phyloP scores from a whole-genome alignment of 1,140 invertebrate genomes.

The Cardiocondyla obscurior region DNA sequence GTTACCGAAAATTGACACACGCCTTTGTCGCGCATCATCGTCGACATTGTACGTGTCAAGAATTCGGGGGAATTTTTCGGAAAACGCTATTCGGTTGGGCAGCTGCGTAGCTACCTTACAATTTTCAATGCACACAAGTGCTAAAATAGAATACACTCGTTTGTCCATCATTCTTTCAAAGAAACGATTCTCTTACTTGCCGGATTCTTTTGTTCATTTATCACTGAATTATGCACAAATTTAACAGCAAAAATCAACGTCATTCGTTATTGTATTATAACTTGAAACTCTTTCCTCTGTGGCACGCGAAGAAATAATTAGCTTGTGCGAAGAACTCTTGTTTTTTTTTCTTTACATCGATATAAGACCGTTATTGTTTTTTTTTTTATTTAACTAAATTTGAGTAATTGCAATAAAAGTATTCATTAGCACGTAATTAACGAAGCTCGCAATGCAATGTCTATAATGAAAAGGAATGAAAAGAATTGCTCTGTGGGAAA shows the following conservation, averaged over 20 bases:
- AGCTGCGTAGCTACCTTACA: constrained; percentile 15
- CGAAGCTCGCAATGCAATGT: neutral
- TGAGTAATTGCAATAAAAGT: neutral
- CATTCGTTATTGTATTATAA: neutral
- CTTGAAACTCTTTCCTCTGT: neutral
- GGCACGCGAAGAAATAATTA: neutral
- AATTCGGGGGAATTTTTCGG: constrained; percentile 66
- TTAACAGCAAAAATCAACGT: neutral
- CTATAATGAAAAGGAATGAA: constrained; percentile 36
- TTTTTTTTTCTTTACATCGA: neutral
- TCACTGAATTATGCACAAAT: neutral
- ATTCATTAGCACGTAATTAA: neutral
- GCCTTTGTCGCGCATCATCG: constrained; percentile 67
- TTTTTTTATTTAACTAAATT: neutral
- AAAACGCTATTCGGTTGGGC: constrained; percentile 48
- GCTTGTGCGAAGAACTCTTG: too few relatives aligned
- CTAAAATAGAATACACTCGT: neutral
- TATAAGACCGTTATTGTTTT: neutral
- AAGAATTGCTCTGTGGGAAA: constrained; percentile 74
- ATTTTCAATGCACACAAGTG: neutral
- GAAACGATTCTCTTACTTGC: constrained; percentile 20
- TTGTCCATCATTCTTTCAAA: constrained; percentile 2
- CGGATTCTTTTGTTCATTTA: neutral
- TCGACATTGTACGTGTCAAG: constrained; percentile 37
- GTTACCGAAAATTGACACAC: constrained; percentile 83